A percentile compares a stretch with the other conserved stretches of the same genome.
Evolutionary conservation across 2,797 vertebrate genomes (phyloP).

Genomic region (Hybognathus amarus): DNA sequence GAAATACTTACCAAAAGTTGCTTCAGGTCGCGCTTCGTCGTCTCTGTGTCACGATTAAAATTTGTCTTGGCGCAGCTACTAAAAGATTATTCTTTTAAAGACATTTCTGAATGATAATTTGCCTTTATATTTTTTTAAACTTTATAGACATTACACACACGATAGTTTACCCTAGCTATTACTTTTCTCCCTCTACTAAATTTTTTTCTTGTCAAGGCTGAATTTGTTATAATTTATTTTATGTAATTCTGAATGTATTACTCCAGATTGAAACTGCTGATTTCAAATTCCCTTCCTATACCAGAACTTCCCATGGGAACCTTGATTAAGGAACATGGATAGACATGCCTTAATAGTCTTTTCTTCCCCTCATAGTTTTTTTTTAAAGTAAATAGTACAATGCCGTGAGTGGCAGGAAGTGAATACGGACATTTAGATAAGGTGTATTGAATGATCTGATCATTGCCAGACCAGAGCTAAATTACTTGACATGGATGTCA

Average conservation of each 20-base stretch:
- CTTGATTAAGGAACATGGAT: constrained; percentile 4
- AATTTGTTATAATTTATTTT: constrained; percentile 10
- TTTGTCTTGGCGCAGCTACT: too few species aligned
- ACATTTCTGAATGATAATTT: too few species aligned
- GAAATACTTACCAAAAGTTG: too few species aligned
- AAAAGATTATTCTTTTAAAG: too few species aligned
- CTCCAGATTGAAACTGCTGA: not conserved
- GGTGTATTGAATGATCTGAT: constrained; percentile 5
- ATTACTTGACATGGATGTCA: not conserved
- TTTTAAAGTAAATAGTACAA: not conserved
- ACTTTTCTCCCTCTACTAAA: not conserved
- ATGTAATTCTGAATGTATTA: not conserved
- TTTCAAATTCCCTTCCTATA: constrained; percentile 8
- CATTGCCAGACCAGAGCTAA: not conserved
- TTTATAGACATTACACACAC: too few species aligned
- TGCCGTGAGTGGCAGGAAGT: constrained; percentile 10
- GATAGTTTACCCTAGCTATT: not conserved
- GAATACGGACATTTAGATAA: constrained; percentile 6
- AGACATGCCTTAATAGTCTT: constrained; percentile 6
- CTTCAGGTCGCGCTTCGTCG: too few species aligned
- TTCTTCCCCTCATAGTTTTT: not conserved
- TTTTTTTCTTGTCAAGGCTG: not conserved
- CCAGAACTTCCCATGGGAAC: not conserved
- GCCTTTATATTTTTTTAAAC: too few species aligned
- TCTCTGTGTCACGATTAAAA: too few species aligned